Evolutionary conservation across 2,888 invertebrate genomes (phyloP).

Genomic region (Eupsilia transversa): DNA sequence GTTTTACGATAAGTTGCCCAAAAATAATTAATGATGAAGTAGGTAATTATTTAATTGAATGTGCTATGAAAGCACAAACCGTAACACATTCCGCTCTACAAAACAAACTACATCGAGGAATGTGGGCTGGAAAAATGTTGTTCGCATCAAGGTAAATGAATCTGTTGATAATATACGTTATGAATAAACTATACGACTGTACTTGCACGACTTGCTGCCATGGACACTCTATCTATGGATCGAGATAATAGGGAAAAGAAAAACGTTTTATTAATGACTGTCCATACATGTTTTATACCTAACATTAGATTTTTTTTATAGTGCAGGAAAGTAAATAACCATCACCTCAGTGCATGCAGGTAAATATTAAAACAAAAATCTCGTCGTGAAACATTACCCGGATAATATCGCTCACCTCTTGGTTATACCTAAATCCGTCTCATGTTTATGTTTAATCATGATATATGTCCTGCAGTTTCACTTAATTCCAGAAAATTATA

Average conservation of each 20-base stretch:
- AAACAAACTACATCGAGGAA: constrained; percentile 61
- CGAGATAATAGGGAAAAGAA: constrained; percentile 46
- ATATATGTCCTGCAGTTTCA: constrained; percentile 12
- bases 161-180: constrained; percentile 55
- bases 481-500: constrained; percentile 16
- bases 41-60: constrained; percentile 34
- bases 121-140: constrained; percentile 65
- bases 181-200: constrained; percentile 53
- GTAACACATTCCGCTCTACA: constrained; percentile 66
- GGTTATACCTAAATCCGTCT: constrained; percentile 4
- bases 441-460: constrained; percentile 20
- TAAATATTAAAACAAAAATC: neutral
- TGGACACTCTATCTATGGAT: constrained; percentile 44
- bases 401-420: constrained; percentile 11
- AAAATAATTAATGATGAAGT: constrained; percentile 27
- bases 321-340: neutral
- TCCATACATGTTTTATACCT: constrained; percentile 1
- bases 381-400: neutral
- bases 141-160: constrained; percentile 66
- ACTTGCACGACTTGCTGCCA: constrained; percentile 46
- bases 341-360: neutral
- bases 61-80: constrained; percentile 61
- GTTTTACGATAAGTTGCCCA: neutral
- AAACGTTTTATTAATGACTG: constrained; percentile 19
- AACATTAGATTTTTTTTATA: neutral